Conservation (phyloP, 2,113 vertebrate species). For the Lepisosteus oculatus region DNA sequence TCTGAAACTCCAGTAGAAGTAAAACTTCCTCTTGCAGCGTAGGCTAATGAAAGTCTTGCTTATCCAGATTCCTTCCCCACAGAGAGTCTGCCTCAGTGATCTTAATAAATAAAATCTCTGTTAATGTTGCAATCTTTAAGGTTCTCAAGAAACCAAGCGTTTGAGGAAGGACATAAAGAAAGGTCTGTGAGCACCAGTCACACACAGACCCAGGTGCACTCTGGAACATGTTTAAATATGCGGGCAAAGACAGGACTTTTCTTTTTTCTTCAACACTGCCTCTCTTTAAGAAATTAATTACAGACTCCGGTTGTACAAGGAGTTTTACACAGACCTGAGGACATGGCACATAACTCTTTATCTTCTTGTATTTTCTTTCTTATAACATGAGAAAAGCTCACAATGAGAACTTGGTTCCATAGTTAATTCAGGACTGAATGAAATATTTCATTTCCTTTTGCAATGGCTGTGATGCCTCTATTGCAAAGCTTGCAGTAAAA, state of each 20-base stretch:
- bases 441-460: no score
- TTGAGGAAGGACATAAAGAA: constrained; percentile 4
- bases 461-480: no score
- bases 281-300: background rate
- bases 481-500: no score
- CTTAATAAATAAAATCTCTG: constrained; percentile 11
- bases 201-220: constrained; percentile 11
- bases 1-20: no score
- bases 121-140: background rate
- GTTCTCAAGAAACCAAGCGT: background rate
- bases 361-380: no score
- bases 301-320: background rate
- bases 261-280: background rate
- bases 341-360: no score
- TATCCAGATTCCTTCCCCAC: background rate
- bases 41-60: background rate
- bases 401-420: no score
- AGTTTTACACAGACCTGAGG: no score
- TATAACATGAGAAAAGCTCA: no score
- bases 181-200: background rate
- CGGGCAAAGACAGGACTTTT: background rate
- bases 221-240: background rate
- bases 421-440: no score
- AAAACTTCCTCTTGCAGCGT: no score
- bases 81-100: background rate